Evolutionary conservation across 2,797 vertebrate species (phyloP), one percentile per base, ranked within the genome.

Genomic region (Syndactyla subalaris): DNA sequence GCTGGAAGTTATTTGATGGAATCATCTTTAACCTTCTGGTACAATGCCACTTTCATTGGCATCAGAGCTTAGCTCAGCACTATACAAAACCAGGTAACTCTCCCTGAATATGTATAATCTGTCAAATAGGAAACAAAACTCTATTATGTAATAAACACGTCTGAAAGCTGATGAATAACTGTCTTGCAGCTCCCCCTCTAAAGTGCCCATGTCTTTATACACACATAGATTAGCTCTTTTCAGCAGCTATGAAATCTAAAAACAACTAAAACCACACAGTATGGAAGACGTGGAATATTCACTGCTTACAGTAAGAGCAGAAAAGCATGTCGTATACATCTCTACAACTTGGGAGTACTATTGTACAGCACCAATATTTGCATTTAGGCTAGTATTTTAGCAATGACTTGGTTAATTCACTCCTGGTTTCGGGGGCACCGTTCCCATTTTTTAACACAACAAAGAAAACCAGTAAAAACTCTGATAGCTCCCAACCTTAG

Each of bases 401-500:
- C 48, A 75, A 26, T 52, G 34, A 86, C 65, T 48, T 51, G 11
- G 36, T 62, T 63, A 81, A 82, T 57, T 54, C 16, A 39, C 43
- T 81, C 88, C 6, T 52, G 26, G 2, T 10, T 72, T 91, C 14
- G 5, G 24, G 18, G 19, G 5, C n/a, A 21, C 22, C 38, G 8
- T 73, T 81, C 29, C 67, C 10, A 18, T 65, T 71, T 89, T 77
- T 36, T 83, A 74, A 58, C 0, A 2, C 1, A 7, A 86, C 17
- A 82, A 24, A 68, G 29, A 79, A 90, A 87, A 48, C 6, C 36
- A 54, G 9, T 73, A 48, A 6, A 55, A 32, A 67, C 62, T 55
- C 22, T 52, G 26, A 59, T 12, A 30, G 61, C 12, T 74, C 45
- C 97, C 67, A 90, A 98, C 99, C 99, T 99, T 98, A 57, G 99